Percentiles rank a stretch among this genome's conserved stretches.
Conservation (phyloP, 1,140 invertebrate species). For the Trissolcus basalis region DNA sequence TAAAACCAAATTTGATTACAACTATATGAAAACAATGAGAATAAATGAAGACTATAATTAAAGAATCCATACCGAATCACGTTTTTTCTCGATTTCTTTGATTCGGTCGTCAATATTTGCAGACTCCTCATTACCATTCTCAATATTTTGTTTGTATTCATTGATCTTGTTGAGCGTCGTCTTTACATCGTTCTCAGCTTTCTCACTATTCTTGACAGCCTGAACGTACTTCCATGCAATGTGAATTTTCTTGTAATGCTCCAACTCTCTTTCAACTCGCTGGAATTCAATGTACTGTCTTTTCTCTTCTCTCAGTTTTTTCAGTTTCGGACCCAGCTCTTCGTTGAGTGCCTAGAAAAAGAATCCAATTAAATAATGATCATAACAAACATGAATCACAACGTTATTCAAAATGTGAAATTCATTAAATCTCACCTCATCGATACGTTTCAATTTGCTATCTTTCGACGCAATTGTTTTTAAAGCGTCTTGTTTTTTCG, state of each 20-base stretch:
- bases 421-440: constrained; percentile 78
- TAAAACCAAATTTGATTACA: background rate
- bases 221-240: constrained; percentile 85
- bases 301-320: constrained; percentile 91
- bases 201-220: constrained; percentile 75
- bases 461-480: constrained; percentile 97
- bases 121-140: constrained; percentile 77
- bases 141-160: constrained; percentile 77
- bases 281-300: constrained; percentile 92
- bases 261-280: constrained; percentile 89
- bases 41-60: background rate
- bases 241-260: constrained; percentile 87
- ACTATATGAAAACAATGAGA: background rate
- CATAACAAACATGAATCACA: background rate
- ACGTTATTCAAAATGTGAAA: background rate
- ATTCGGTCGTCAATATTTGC: constrained; percentile 78
- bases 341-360: constrained; percentile 85
- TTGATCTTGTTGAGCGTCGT: constrained; percentile 77
- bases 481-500: constrained; percentile 91
- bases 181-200: constrained; percentile 77
- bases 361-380: constrained; percentile 9
- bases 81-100: constrained; percentile 75
- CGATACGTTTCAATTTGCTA: constrained; percentile 90
- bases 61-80: constrained; percentile 77
- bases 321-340: constrained; percentile 91